Base-by-base conservation (phyloP, 64 coral and sea anemone species). In the Cladopsammia gracilis region DNA sequence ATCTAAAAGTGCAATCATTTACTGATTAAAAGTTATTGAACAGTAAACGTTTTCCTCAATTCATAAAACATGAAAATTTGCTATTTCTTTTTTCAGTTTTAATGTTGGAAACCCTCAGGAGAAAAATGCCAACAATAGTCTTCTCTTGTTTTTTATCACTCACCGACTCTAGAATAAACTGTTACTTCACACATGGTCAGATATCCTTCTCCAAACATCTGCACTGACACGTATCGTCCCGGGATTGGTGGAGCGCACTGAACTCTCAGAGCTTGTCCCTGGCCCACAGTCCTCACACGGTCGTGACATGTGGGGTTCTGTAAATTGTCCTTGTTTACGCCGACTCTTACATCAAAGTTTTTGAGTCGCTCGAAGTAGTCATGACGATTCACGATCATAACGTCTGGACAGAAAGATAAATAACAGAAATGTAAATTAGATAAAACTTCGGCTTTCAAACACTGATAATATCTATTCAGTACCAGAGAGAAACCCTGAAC, bases 181-280 rank as follows among this genome's bases (percentile, higher is more conserved):
- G 91, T 78, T 8, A 99, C 98, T 24, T 99, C 98, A 49, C 98
- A 99, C 43, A 99, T 79, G 25, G 88, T 92, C 0, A 99, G 84
- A 48, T 96, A 96, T 81, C 98, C 98, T 42, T 83, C 76, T 23
- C 98, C 98, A 89, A 94, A 96, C 98, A 99, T 99, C 53, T 99
- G 98, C 58, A 99, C 89, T 49, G 94, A 73, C 8, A 99, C 85
- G 77, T 96, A 94, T 34, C 88, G 90, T 71, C 98, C 98, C 2
- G 98, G 98, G 91, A 99, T 88, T 10, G 98, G 98, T 44, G 94
- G 98, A 52, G 89, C 93, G 50, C 98, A 99, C 65, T 99, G 98
- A 19, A 99, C 71, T 45, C 94, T 76, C 44, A 99, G 77, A 53
- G 91, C 98, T 67, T 99, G 90, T 24, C 95, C 91, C 70, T 99